These are phyloP conservation scores for Eupeodes luniger DNA, from an alignment of 2,888 invertebrate species.

Conservation along the genomic window DNA sequence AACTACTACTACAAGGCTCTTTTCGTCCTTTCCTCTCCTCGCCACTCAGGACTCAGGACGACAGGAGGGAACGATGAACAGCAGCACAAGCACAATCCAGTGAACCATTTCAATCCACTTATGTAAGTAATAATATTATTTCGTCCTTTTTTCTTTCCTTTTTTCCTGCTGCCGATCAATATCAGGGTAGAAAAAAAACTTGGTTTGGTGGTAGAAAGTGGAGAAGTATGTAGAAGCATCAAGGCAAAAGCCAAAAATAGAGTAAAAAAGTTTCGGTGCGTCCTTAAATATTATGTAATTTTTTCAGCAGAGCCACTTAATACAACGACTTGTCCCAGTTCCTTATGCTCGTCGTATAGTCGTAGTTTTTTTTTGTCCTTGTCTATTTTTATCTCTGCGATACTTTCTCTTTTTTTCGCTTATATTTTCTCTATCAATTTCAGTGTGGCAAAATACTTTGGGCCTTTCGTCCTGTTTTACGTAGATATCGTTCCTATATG, in stretches of 20 bases:
- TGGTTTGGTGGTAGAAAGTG: no score
- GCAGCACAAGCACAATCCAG: slow-evolving; percentile 15
- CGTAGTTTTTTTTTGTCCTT: background rate
- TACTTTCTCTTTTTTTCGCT: background rate
- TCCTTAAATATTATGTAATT: slow-evolving; percentile 46
- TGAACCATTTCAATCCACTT: slow-evolving; percentile 63
- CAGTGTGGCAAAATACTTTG: slow-evolving; percentile 19
- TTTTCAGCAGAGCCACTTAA: slow-evolving; percentile 26
- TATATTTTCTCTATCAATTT: no score
- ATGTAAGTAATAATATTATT: slow-evolving; percentile 45
- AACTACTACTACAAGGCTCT: background rate
- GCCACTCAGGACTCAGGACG: no score
- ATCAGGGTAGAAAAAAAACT: background rate
- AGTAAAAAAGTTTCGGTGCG: slow-evolving; percentile 18
- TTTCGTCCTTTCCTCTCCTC: no score
- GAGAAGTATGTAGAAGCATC: background rate
- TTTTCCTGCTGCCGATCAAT: slow-evolving; percentile 46
- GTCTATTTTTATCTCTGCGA: background rate
- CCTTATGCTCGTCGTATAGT: background rate
- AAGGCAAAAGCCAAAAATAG: background rate
- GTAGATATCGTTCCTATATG: background rate
- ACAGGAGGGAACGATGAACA: slow-evolving; percentile 12
- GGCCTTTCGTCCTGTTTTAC: background rate
- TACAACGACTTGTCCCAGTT: slow-evolving; percentile 69
- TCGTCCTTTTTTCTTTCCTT: background rate